These are phyloP conservation scores for Speoplatyrhinus poulsoni DNA, from an alignment of 2,113 vertebrate genomes.

Conservation along the genomic window DNA sequence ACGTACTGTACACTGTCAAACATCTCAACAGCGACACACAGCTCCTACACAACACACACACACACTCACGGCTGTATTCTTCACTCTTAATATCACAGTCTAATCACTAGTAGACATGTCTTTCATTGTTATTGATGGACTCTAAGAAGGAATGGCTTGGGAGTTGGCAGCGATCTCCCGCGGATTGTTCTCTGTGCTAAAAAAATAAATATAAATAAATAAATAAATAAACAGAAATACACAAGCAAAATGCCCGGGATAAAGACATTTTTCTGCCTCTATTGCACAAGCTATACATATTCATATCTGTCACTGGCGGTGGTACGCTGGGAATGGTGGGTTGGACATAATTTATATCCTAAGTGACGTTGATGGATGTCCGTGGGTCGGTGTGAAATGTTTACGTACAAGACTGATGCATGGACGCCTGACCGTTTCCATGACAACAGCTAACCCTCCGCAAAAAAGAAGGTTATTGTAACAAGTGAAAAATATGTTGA, in stretches of 20 bases:
- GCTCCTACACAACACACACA: background rate
- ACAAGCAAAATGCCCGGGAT: conserved; percentile 23
- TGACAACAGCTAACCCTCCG: conserved; percentile 9
- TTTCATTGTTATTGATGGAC: conserved; percentile 58
- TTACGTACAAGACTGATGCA: conserved; percentile 34
- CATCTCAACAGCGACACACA: background rate
- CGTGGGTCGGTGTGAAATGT: conserved; percentile 24
- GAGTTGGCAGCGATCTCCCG: conserved; percentile 29
- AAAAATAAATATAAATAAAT: background rate
- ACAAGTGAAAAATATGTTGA: background rate
- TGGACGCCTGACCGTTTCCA: conserved; percentile 29
- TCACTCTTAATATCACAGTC: conserved; percentile 46
- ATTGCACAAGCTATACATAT: conserved; percentile 26
- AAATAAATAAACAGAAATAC: conserved; percentile 5
- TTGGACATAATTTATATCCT: conserved; percentile 43
- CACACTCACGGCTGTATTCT: background rate
- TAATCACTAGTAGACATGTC: conserved; percentile 57
- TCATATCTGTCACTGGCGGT: conserved; percentile 41
- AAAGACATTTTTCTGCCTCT: conserved; percentile 20
- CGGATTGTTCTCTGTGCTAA: conserved; percentile 18
- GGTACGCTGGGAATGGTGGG: conserved; percentile 3
- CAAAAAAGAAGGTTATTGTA: background rate
- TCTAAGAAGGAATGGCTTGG: conserved; percentile 34
- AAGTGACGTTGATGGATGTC: conserved; percentile 49
- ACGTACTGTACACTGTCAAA: background rate